These are phyloP conservation scores for Incurvaria masculella DNA, from an alignment of 2,888 invertebrate species.

Conservation along the genomic window DNA sequence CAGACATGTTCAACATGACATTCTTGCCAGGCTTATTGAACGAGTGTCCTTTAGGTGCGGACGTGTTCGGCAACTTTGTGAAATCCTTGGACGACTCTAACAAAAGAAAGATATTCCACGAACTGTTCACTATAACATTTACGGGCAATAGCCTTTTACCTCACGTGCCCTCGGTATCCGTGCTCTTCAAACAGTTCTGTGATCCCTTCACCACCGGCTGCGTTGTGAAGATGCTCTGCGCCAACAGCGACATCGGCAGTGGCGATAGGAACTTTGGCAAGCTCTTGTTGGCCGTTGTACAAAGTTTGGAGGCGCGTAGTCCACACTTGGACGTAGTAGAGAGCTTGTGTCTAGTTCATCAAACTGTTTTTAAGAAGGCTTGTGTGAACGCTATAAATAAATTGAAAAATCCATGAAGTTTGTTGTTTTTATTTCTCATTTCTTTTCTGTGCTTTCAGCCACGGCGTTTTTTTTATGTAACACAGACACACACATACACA, in stretches of 20 bases:
- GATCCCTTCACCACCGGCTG: slow-evolving; percentile 19
- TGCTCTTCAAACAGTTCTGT: slow-evolving; percentile 27
- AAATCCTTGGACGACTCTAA: slow-evolving; percentile 18
- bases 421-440: too few relatives aligned
- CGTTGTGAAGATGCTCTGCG: background rate
- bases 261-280: slow-evolving; percentile 31
- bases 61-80: slow-evolving; percentile 28
- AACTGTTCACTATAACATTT: slow-evolving; percentile 22
- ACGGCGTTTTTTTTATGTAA: too few relatives aligned
- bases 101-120: slow-evolving; percentile 20
- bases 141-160: slow-evolving; percentile 23
- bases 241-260: slow-evolving; percentile 15
- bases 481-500: too few relatives aligned
- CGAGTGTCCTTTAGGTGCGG: slow-evolving; percentile 23
- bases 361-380: slow-evolving; percentile 29
- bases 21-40: slow-evolving; percentile 22
- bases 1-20: slow-evolving; percentile 21
- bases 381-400: slow-evolving; percentile 26
- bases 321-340: slow-evolving; percentile 19
- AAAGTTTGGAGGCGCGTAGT: slow-evolving; percentile 14
- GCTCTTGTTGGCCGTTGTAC: slow-evolving; percentile 27
- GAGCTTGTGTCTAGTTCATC: slow-evolving; percentile 8
- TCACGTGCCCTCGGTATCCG: slow-evolving; percentile 27
- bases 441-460: too few relatives aligned
- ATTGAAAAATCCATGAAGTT: slow-evolving; percentile 3